These are phyloP conservation scores for Fregata magnificens DNA, from an alignment of 2,113 vertebrate genomes.

Conservation along the genomic window DNA sequence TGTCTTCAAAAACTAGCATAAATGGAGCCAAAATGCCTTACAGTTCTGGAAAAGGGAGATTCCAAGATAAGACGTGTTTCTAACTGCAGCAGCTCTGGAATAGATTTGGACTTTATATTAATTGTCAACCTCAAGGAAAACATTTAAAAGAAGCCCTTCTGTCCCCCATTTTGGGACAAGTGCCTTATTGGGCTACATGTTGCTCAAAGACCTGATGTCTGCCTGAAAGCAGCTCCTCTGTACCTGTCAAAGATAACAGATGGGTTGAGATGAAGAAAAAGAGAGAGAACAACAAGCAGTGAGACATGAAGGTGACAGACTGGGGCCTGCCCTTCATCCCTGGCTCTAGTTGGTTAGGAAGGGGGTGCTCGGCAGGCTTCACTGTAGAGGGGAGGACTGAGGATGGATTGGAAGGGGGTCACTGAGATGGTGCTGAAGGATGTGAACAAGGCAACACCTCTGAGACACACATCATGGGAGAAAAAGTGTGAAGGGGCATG, in stretches of 20 bases:
- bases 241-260: neutral
- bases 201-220: neutral
- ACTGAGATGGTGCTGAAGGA: neutral
- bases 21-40: constrained; percentile 14
- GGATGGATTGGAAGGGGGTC: neutral
- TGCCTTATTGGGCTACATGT: neutral
- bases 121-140: constrained; percentile 15
- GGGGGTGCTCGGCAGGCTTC: neutral
- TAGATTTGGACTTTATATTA: neutral
- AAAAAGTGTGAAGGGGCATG: neutral
- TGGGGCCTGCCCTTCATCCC: neutral
- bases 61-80: constrained; percentile 18
- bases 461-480: neutral
- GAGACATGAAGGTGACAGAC: constrained; percentile 24
- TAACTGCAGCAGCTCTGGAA: neutral
- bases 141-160: neutral
- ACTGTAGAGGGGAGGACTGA: neutral
- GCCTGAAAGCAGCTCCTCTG: neutral
- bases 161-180: neutral
- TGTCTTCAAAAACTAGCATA: constrained; percentile 19
- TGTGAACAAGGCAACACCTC: neutral
- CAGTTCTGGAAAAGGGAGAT: constrained; percentile 5
- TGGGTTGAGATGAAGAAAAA: neutral
- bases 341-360: neutral
- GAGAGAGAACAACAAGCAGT: neutral